Conservation (phyloP, 2,888 invertebrate genomes). For the Lysandra coridon region DNA sequence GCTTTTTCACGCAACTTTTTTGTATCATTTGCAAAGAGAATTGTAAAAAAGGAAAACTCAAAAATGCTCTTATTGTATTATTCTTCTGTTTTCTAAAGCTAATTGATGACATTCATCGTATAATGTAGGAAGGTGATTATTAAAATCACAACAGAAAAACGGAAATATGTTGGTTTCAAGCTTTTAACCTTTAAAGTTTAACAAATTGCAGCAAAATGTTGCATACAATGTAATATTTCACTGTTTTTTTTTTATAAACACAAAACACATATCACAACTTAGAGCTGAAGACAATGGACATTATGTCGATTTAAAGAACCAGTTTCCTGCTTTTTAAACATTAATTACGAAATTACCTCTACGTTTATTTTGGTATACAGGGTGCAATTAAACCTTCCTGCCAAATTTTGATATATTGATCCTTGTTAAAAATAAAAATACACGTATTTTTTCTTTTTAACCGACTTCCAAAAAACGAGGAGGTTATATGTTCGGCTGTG, state of each 20-base stretch:
- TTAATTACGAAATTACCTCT: too few relatives aligned
- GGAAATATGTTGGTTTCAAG: conserved; percentile 64
- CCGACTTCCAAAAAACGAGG: too few relatives aligned
- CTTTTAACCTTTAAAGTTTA: conserved; percentile 56
- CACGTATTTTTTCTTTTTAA: too few relatives aligned
- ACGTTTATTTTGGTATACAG: too few relatives aligned
- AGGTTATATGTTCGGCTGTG: too few relatives aligned
- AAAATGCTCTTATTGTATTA: neutral
- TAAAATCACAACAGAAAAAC: conserved; percentile 65
- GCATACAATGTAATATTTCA: conserved; percentile 19
- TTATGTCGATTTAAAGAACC: neutral
- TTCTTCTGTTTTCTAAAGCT: conserved; percentile 7
- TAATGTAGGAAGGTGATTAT: conserved; percentile 45
- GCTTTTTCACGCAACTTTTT: too few relatives aligned
- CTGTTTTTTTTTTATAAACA: neutral
- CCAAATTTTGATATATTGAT: too few relatives aligned
- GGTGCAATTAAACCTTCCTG: too few relatives aligned
- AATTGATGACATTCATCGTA: conserved; percentile 26
- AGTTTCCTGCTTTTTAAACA: neutral
- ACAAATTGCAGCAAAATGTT: conserved; percentile 42
- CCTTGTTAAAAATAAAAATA: too few relatives aligned
- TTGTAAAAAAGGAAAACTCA: neutral
- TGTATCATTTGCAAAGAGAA: neutral
- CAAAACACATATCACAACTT: neutral
- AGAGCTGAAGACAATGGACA: neutral